Conservation (phyloP, 2,888 invertebrate species). For the Synanthedon vespiformis region DNA sequence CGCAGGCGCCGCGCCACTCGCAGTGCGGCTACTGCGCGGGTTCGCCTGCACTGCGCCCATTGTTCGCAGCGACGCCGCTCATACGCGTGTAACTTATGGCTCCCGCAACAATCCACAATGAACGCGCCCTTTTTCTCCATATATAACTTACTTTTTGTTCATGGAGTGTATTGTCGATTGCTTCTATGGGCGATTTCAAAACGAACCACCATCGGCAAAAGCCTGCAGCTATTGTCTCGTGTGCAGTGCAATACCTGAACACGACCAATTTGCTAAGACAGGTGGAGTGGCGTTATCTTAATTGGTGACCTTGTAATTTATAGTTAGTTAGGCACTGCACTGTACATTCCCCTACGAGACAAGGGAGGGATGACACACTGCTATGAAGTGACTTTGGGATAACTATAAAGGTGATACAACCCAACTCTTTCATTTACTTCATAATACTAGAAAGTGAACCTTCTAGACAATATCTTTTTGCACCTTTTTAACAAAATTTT, state of each 20-base stretch:
- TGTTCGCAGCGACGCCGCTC: conserved; percentile 26
- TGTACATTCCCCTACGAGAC: conserved; percentile 4
- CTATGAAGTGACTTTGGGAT: conserved; percentile 9
- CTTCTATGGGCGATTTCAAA: background rate
- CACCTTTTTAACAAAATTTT: too few species aligned
- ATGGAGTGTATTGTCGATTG: conserved; percentile 34
- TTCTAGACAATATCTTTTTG: too few species aligned
- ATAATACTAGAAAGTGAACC: too few species aligned
- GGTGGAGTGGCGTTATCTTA: conserved; percentile 30
- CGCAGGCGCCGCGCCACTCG: too few species aligned
- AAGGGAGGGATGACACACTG: conserved; percentile 8
- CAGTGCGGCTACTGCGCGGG: background rate
- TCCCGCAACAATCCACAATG: conserved; percentile 19
- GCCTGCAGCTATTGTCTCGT: background rate
- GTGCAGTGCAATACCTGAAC: too few species aligned
- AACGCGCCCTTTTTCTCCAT: conserved; percentile 20
- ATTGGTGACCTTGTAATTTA: conserved; percentile 40
- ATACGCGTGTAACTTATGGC: conserved; percentile 43
- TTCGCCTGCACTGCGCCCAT: conserved; percentile 4
- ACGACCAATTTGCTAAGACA: background rate
- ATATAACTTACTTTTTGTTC: conserved; percentile 13
- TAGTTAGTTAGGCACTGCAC: conserved; percentile 23
- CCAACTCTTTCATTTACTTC: background rate
- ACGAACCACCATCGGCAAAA: conserved; percentile 2
- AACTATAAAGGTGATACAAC: conserved; percentile 1